Conservation (phyloP, 2,888 invertebrate genomes). For the Pollenia griseotomentosa region DNA sequence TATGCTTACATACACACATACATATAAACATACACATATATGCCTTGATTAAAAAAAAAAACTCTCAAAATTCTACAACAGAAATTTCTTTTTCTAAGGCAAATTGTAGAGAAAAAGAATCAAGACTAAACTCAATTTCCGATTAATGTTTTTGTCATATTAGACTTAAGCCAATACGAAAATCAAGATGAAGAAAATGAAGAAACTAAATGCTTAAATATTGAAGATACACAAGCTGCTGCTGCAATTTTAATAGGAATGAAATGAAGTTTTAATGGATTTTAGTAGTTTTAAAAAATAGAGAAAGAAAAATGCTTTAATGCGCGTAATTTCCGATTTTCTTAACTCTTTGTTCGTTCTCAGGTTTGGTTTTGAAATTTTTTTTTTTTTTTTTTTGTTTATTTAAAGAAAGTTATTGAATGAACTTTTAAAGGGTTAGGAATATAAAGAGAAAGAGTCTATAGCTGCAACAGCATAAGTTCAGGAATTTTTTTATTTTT, state of each 20-base stretch:
- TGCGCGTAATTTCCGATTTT: not conserved
- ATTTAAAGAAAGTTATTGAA: not conserved
- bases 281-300: not conserved
- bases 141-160: constrained; percentile 69
- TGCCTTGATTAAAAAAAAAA: constrained; percentile 24
- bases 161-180: constrained; percentile 35
- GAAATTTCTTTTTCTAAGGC: not conserved
- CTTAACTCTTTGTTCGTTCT: too few relatives aligned
- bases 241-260: not conserved
- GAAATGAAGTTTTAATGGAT: constrained; percentile 28
- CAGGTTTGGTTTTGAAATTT: too few relatives aligned
- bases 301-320: constrained; percentile 16
- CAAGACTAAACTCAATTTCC: constrained; percentile 67
- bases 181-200: constrained; percentile 17
- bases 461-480: too few relatives aligned
- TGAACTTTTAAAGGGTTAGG: not conserved
- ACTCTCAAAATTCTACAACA: constrained; percentile 23
- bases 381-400: not conserved
- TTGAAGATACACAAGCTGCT: constrained; percentile 9
- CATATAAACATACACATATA: not conserved
- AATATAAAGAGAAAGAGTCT: too few relatives aligned
- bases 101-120: constrained; percentile 22
- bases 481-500: too few relatives aligned
- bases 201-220: not conserved
- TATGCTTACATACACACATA: too few relatives aligned